phyloP scores from a whole-genome alignment of 2,797 vertebrate genomes.

The Furcifer pardalis region DNA sequence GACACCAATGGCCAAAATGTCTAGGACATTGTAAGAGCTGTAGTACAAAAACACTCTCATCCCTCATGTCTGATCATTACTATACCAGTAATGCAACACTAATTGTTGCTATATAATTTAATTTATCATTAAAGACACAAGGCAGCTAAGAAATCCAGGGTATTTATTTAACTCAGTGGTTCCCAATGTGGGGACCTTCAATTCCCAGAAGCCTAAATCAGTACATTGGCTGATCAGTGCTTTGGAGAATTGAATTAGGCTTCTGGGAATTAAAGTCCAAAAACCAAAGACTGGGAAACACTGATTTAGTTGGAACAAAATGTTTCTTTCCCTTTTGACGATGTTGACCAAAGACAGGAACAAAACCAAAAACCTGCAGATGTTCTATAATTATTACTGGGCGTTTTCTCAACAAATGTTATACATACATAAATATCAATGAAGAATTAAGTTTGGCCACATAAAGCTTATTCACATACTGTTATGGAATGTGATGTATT shows the following conservation, averaged over 20 bases:
- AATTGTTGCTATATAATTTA: slow-evolving; percentile 68
- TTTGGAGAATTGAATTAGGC: too few species aligned
- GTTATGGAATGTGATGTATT: not conserved
- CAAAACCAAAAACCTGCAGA: slow-evolving; percentile 54
- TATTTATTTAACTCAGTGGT: too few species aligned
- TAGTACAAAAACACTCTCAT: too few species aligned
- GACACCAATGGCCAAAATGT: too few species aligned
- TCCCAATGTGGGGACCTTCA: too few species aligned
- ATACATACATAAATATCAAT: not conserved
- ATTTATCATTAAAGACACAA: slow-evolving; percentile 64
- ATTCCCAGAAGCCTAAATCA: too few species aligned
- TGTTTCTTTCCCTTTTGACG: slow-evolving; percentile 20
- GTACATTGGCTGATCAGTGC: too few species aligned
- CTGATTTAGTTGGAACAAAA: slow-evolving; percentile 49
- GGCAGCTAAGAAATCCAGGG: slow-evolving; percentile 59
- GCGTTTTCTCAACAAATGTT: not conserved
- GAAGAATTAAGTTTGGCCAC: not conserved
- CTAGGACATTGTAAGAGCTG: too few species aligned
- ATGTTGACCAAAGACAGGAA: not conserved
- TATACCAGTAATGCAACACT: slow-evolving; percentile 63
- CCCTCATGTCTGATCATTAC: slow-evolving; percentile 67
- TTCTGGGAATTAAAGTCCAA: too few species aligned
- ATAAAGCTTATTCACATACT: not conserved
- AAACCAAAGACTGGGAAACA: too few species aligned
- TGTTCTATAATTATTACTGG: not conserved